Base-by-base conservation (phyloP, 2,113 vertebrate species). In the Todiramphus saurophagus region DNA sequence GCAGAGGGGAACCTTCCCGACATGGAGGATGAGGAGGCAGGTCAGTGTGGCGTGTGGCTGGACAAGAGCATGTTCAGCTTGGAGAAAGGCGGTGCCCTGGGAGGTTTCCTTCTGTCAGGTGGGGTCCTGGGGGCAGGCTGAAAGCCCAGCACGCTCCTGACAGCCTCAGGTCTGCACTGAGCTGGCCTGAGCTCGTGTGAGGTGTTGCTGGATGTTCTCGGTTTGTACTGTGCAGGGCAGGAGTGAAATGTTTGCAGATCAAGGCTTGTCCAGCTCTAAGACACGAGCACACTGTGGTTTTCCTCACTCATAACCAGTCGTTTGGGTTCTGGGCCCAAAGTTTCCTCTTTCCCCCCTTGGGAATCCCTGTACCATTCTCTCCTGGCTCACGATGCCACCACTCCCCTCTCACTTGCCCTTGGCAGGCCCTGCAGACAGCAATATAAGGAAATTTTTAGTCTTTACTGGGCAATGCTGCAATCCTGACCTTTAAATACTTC, bases 1-100 rank as follows among this genome's bases (percentile, higher is more conserved):
- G 98, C 99, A 20, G 98, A 98, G 79, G 99, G 99, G 13, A 92
- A 98, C 30, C 87, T 98, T 51, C 95, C 96, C 1, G 98, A 98
- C 33, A 68, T 92, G 1, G 98, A 97, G 18, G 96, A 96, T 7
- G 98, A 98, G 84, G 97, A 95, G 59, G 60, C 93, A 97, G 97
- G 97, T 97, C 63, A 84, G 97, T 97, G 21, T 76, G 25, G 35
- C 21, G 80, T 0, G 0, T n/a, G 51, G 10, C 55, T 41, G 48
- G 35, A 28, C 15, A 37, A 25, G 51, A 80, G 44, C 25, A 33
- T 37, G 50, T 77, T 68, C 64, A 92, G 8, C 62, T 68, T 76
- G 35, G 60, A 83, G 73, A 73, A 79, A 82, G 59, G 78, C 58
- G 8, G 81, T 67, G 48, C 35, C n/a, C 35, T 66, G 76, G 9